A percentile compares a stretch with the other conserved stretches of the same genome.
These are phyloP conservation scores for Gymnothorax reevesii DNA, from an alignment of 2,797 vertebrate genomes.

Conservation along the genomic window DNA sequence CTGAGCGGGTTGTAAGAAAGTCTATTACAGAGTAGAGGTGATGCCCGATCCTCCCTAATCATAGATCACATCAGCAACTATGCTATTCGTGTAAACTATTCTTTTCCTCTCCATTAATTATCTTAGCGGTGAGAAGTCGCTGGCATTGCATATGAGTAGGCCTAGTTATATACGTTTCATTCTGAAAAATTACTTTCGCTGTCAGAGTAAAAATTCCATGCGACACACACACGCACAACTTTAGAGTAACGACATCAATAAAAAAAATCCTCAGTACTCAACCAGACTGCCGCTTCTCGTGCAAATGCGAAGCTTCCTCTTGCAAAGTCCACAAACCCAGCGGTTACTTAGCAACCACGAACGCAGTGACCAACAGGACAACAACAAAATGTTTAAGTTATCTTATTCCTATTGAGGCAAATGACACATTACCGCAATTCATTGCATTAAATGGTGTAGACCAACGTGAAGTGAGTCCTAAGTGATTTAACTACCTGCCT, in stretches of 20 bases:
- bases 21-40: neutral
- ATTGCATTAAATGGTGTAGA: neutral
- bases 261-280: neutral
- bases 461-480: neutral
- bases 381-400: neutral
- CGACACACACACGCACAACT: neutral
- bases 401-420: neutral
- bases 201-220: neutral
- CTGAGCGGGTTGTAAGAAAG: neutral
- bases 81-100: neutral
- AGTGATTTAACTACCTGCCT: neutral
- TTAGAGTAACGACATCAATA: neutral
- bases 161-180: neutral
- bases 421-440: neutral
- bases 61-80: no score
- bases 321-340: neutral
- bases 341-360: conserved; percentile 7
- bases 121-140: neutral
- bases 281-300: neutral
- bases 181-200: neutral
- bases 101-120: neutral
- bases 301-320: neutral
- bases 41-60: neutral
- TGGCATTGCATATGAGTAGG: neutral
- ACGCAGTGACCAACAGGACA: neutral